Evolutionary conservation across 2,113 vertebrate genomes (phyloP), one percentile per base, ranked within the genome.

Genomic region (Phocoena phocoena): DNA sequence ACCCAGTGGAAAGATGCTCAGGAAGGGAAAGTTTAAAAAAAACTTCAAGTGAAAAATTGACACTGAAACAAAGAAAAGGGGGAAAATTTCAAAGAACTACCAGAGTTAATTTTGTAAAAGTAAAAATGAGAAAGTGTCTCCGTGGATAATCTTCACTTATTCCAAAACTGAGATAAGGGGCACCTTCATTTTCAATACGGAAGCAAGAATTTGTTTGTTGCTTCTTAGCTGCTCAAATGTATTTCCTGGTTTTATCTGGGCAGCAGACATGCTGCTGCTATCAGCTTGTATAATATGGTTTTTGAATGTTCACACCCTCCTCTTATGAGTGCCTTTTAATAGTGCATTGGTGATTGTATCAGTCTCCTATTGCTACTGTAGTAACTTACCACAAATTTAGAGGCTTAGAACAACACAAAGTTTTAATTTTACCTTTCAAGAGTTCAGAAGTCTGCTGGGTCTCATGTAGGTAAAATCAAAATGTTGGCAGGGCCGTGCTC

Each of bases 1-100:
- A 90, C 71, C 70, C 92, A 88, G 65, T 50, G 80, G 97, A 95
- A 96, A 77, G 95, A 83, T 50, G 53, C 67, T 92, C 81, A 83
- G 91, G 89, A 80, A 93, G 47, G 91, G 96, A 96, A 97, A 83
- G 86, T 93, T 93, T 91, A 85, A 96, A 91, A 95, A 83, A 96
- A 68, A 53, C 68, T 92, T 71, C 53, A 81, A 96, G 74, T 38
- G 8, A 95, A 90, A 68, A 65, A 60, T 14, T 84, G 88, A 97
- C 79, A 80, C 79, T 31, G 38, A 90, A 81, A 90, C 68, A 73
- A 83, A 74, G 44, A 88, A 95, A 62, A 71, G 36, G 38, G 65
- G 62, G 73, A 33, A 93, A 38, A 83, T 95, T 96, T 97, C 92
- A 84, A 97, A 90, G 79, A 96, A 82, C 41, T 50, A 84, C 50